phyloP scores from a whole-genome alignment of 1,140 invertebrate genomes.

The Drosophila tropicalis region DNA sequence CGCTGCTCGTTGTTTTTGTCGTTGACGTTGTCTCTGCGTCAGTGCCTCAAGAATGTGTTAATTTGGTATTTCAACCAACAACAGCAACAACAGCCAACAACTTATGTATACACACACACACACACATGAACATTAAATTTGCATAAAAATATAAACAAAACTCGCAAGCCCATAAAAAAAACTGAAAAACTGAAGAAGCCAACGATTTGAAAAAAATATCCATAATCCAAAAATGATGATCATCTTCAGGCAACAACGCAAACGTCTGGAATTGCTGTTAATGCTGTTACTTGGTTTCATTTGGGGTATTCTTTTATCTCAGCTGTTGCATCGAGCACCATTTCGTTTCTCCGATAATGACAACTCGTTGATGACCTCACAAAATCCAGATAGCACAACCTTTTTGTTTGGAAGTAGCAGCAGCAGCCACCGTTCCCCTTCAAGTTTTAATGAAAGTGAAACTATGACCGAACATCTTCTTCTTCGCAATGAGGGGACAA shows the following conservation, averaged over 20 bases:
- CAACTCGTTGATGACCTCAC: neutral
- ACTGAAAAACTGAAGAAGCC: slow-evolving; percentile 10
- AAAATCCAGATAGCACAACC: neutral
- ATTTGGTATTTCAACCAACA: slow-evolving; percentile 57
- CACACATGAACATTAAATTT: slow-evolving; percentile 41
- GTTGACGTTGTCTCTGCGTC: slow-evolving; percentile 41
- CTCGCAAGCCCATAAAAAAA: slow-evolving; percentile 22
- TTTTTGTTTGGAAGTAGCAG: neutral
- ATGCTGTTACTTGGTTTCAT: slow-evolving; percentile 53
- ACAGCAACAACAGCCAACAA: slow-evolving; percentile 28
- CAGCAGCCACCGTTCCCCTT: neutral
- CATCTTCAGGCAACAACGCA: slow-evolving; percentile 26
- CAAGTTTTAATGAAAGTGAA: neutral
- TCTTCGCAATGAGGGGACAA: slow-evolving; percentile 4
- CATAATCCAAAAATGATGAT: slow-evolving; percentile 30
- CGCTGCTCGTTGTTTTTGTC: neutral
- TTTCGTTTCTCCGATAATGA: slow-evolving; percentile 5
- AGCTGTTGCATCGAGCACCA: slow-evolving; percentile 29
- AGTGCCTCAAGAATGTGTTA: slow-evolving; percentile 70
- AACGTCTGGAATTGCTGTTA: slow-evolving; percentile 46
- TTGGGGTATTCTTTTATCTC: slow-evolving; percentile 48
- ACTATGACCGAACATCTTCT: too few species aligned
- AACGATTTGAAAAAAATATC: slow-evolving; percentile 12
- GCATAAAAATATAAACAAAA: slow-evolving; percentile 69
- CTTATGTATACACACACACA: neutral